Percentiles rank a stretch among this genome's conserved stretches.
Evolutionary conservation across 2,888 invertebrate species (phyloP).

Genomic region (Siphlonurus alternatus): DNA sequence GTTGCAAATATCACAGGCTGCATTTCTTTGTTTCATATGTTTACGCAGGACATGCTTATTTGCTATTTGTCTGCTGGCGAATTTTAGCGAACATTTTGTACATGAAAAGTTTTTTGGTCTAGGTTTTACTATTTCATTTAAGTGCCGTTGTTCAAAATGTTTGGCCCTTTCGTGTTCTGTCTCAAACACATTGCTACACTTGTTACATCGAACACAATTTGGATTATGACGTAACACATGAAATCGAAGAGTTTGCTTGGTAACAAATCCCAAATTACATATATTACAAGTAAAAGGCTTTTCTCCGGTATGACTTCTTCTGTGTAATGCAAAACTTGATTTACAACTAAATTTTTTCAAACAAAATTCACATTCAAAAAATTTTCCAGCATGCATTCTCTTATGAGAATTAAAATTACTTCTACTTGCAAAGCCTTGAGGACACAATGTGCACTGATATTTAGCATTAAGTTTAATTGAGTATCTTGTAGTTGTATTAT

Average conservation of each 20-base stretch:
- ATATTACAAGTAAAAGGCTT: neutral
- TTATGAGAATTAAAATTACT: neutral
- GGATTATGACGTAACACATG: neutral
- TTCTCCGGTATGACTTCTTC: neutral
- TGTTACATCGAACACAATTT: neutral
- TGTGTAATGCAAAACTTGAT: neutral
- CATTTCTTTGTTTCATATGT: neutral
- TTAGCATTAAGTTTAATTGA: too few species aligned
- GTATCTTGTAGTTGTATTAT: too few species aligned
- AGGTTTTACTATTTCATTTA: neutral
- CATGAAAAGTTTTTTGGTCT: neutral
- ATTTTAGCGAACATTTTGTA: neutral
- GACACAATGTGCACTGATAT: neutral
- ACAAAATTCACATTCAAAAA: neutral
- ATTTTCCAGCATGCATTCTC: neutral
- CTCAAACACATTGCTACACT: neutral
- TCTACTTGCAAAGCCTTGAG: neutral
- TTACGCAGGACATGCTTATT: neutral
- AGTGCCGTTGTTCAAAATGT: neutral
- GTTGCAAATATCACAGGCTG: neutral
- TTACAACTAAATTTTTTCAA: neutral
- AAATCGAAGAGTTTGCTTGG: neutral
- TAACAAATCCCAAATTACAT: neutral
- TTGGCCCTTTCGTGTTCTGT: neutral
- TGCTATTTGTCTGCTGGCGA: neutral